Percentiles rank a stretch among this genome's conserved stretches.
phyloP scores from a whole-genome alignment of 2,113 vertebrate genomes.

The Chloebia gouldiae region DNA sequence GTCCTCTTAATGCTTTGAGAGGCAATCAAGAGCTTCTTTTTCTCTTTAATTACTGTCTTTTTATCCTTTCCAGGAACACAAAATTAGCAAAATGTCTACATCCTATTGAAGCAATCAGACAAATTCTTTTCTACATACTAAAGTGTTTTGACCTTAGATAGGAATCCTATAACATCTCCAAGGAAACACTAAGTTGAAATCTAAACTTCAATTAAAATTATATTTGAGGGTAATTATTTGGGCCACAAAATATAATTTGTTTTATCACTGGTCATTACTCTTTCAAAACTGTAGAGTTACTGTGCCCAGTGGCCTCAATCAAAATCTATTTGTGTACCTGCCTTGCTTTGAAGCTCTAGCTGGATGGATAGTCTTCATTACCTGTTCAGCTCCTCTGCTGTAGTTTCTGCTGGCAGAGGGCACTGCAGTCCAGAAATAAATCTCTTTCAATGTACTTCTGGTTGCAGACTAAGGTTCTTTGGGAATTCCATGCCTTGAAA shows the following conservation, averaged over 20 bases:
- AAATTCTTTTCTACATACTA: not conserved
- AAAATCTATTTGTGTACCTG: not conserved
- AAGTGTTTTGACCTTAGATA: not conserved
- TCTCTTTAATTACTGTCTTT: conserved; percentile 18
- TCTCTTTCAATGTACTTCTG: not conserved
- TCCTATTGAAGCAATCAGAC: not conserved
- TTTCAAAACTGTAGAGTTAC: not conserved
- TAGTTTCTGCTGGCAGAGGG: not conserved
- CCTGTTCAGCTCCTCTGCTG: not conserved
- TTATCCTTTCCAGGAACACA: not conserved
- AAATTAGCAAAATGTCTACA: conserved; percentile 20
- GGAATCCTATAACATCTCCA: not conserved
- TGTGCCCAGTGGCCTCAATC: not conserved
- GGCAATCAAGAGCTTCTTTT: conserved; percentile 12
- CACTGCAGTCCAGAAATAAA: not conserved
- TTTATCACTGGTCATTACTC: not conserved
- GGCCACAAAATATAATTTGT: not conserved
- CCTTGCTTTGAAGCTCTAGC: not conserved
- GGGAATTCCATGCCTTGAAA: not conserved
- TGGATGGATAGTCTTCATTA: not conserved
- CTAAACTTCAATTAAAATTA: not conserved
- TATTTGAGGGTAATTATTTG: not conserved
- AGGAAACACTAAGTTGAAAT: not conserved
- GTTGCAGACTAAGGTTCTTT: not conserved
- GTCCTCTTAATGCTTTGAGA: not conserved